Evolutionary conservation across 2,113 vertebrate species (phyloP).

Genomic region (Lophius piscatorius): DNA sequence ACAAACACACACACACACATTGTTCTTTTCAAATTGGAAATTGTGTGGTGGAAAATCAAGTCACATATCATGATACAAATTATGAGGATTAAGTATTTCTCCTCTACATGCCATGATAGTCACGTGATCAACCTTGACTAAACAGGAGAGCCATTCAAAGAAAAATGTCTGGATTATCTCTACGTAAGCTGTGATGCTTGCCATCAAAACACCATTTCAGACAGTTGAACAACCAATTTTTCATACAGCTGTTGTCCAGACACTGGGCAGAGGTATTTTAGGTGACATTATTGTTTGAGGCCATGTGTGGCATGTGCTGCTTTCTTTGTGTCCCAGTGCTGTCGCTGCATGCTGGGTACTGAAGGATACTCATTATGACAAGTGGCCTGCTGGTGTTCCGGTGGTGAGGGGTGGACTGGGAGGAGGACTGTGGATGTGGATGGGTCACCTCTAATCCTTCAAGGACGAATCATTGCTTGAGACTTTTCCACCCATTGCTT

Average conservation of each 20-base stretch:
- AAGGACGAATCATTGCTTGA: conserved; percentile 16
- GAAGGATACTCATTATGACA: conserved; percentile 62
- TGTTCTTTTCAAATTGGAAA: too few relatives aligned
- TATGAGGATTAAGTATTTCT: neutral
- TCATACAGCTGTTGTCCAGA: conserved; percentile 9
- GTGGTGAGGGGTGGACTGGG: conserved; percentile 20
- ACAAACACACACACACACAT: too few relatives aligned
- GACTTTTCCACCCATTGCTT: conserved; percentile 27
- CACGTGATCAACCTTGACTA: neutral
- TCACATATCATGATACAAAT: neutral
- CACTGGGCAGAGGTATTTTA: conserved; percentile 14
- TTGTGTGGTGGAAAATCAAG: conserved; percentile 11
- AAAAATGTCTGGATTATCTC: too few relatives aligned
- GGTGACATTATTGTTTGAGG: conserved; percentile 21
- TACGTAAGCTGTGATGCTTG: neutral
- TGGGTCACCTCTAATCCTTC: conserved; percentile 48
- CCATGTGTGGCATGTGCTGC: conserved; percentile 27
- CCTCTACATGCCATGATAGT: neutral
- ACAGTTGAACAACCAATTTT: neutral
- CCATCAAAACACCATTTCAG: neutral
- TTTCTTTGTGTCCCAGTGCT: conserved; percentile 38
- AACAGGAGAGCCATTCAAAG: too few relatives aligned
- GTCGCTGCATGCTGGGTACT: conserved; percentile 35
- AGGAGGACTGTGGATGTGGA: conserved; percentile 12
- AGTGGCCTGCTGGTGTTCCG: conserved; percentile 55